phyloP scores from a whole-genome alignment of 2,797 vertebrate species.

The Australoheros facetus region DNA sequence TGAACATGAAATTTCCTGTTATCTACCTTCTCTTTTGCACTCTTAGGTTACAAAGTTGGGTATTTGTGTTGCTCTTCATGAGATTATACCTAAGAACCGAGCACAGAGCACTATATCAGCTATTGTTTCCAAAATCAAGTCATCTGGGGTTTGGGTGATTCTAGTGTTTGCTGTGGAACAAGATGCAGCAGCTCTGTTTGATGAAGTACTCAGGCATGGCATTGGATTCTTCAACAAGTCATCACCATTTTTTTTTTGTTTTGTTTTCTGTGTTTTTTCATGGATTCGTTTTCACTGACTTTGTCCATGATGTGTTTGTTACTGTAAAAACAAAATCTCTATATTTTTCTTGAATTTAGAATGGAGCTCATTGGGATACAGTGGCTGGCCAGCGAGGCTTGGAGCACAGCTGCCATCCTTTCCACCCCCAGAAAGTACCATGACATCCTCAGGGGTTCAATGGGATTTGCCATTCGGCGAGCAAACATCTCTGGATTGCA shows the following conservation, averaged over 20 bases:
- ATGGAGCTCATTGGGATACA: constrained; percentile 80
- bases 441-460: constrained; percentile 78
- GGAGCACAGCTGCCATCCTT: constrained; percentile 84
- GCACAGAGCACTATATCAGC: constrained; percentile 64
- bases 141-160: constrained; percentile 75
- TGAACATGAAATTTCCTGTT: neutral
- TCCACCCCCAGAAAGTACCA: constrained; percentile 75
- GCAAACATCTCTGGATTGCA: constrained; percentile 76
- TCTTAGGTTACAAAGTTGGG: constrained; percentile 69
- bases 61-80: constrained; percentile 79
- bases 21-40: neutral
- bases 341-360: constrained; percentile 42
- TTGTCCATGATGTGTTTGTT: neutral
- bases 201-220: constrained; percentile 74
- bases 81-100: constrained; percentile 83
- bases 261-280: neutral
- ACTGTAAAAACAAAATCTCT: neutral
- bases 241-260: neutral
- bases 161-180: constrained; percentile 85
- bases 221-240: neutral
- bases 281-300: neutral
- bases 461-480: constrained; percentile 83
- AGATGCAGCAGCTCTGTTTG: constrained; percentile 79
- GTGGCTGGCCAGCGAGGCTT: constrained; percentile 86
- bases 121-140: constrained; percentile 75